Conservation (phyloP, 37 sponge, comb jelly and placozoan genomes). For the Hexactinellida sp. region DNA sequence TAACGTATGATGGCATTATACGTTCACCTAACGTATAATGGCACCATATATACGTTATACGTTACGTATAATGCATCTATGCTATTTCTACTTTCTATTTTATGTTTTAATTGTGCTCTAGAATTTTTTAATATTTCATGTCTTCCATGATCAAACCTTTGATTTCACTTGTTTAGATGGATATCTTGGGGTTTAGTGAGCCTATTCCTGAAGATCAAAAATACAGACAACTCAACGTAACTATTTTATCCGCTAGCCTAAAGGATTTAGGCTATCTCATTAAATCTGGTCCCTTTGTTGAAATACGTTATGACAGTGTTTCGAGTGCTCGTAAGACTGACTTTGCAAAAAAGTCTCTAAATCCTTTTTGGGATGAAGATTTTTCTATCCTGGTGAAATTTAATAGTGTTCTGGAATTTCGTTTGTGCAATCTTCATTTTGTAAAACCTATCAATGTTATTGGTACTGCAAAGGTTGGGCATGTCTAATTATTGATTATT, state of each 20-base stretch:
- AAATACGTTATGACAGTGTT: neutral
- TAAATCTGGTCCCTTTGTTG: conserved; percentile 4
- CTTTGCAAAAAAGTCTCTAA: neutral
- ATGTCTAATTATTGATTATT: no score
- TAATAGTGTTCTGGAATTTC: neutral
- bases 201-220: neutral
- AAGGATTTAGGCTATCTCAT: neutral
- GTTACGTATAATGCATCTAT: no score
- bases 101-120: no score
- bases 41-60: no score
- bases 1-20: no score
- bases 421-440: neutral
- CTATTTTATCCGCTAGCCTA: neutral
- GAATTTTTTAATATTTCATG: no score
- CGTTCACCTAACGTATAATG: no score
- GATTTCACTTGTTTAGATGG: neutral
- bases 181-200: neutral
- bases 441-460: neutral
- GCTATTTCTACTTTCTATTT: no score
- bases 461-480: conserved; percentile 6
- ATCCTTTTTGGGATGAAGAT: neutral
- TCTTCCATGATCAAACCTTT: no score
- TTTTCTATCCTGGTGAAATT: neutral
- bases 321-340: neutral
- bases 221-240: neutral